These are phyloP conservation scores for Lates calcarifer DNA, from an alignment of 2,113 vertebrate genomes.

Conservation along the genomic window DNA sequence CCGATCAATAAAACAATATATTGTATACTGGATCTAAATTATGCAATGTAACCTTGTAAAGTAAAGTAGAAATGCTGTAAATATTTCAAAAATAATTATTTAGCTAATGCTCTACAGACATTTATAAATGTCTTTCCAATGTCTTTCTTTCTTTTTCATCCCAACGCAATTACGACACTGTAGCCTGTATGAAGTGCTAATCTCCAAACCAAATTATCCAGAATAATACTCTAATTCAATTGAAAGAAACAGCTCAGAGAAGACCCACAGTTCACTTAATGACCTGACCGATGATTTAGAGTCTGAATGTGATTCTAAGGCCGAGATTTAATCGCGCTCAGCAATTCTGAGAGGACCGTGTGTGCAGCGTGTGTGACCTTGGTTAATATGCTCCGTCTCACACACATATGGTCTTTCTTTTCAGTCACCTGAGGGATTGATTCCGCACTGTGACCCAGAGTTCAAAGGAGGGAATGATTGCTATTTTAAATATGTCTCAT, in stretches of 20 bases:
- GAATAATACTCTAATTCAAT: slow-evolving; percentile 82
- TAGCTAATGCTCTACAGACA: background rate
- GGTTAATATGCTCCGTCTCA: slow-evolving; percentile 68
- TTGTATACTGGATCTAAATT: background rate
- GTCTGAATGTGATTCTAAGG: slow-evolving; percentile 76
- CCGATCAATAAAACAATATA: slow-evolving; percentile 15
- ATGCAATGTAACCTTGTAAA: background rate
- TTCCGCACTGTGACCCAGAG: slow-evolving; percentile 70
- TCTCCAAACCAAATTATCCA: slow-evolving; percentile 80
- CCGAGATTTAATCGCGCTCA: slow-evolving; percentile 76
- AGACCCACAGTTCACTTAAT: slow-evolving; percentile 70
- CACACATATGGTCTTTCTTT: slow-evolving; percentile 75
- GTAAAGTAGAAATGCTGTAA: background rate
- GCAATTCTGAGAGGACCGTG: slow-evolving; percentile 61
- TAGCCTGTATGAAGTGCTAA: slow-evolving; percentile 60
- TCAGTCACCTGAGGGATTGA: slow-evolving; percentile 80
- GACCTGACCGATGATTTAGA: slow-evolving; percentile 76
- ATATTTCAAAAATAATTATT: slow-evolving; percentile 19
- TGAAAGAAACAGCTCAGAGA: slow-evolving; percentile 63
- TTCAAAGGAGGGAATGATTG: slow-evolving; percentile 80
- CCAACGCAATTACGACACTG: slow-evolving; percentile 61
- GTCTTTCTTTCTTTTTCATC: slow-evolving; percentile 57
- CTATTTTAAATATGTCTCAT: slow-evolving; percentile 84
- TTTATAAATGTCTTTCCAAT: slow-evolving; percentile 45
- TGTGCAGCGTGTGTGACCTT: slow-evolving; percentile 73